Base-by-base conservation (phyloP, 2,113 vertebrate species). In the Amazona vittata region DNA sequence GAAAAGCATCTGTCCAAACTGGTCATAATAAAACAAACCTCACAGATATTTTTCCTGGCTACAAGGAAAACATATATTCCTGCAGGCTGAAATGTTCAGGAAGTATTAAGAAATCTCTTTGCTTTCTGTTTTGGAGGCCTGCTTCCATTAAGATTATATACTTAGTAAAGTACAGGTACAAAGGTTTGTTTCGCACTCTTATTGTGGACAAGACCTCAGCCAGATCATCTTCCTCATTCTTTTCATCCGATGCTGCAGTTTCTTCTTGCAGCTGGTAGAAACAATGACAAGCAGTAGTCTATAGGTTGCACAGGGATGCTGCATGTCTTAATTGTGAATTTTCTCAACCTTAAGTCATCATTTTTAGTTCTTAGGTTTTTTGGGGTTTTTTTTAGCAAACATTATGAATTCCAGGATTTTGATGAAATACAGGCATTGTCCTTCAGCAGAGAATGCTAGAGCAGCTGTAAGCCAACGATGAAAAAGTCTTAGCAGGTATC, bases 201-300 rank as follows among this genome's bases (percentile, higher is more conserved):
- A 10, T 0, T 65, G 68, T 35, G 18, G 49, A 57, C 35, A 62
- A 26, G 62, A 88, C 28, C 21, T 88, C 33, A 71, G 65, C 35
- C 14, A 64, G 47, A 57, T 90, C 31, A 28, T 28, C 44, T 52
- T 73, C 44, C 49, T 88, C 12, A 10, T 69, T 65, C 44, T 55
- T 86, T 44, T 20, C 10, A 31, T 44, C 24, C 44, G 29, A n/a
- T 0, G 1, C 24, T 49, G 20, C 1, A 0, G 12, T 64, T 94
- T 73, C 35, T 83, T 65, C 57, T 76, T 73, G 62, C 57, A 87
- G 26, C 29, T 24, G 12, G 24, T 49, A 60, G 28, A 49, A 87
- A 33, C 9, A 7, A 17, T 2, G 0, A 9, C 53, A 57, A 63
- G 37, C 41, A 31, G 11, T 25, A 62, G 15, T 39, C 35, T 39